These are phyloP conservation scores for Scarus forsteni DNA, from an alignment of 2,797 vertebrate genomes.

Conservation along the genomic window DNA sequence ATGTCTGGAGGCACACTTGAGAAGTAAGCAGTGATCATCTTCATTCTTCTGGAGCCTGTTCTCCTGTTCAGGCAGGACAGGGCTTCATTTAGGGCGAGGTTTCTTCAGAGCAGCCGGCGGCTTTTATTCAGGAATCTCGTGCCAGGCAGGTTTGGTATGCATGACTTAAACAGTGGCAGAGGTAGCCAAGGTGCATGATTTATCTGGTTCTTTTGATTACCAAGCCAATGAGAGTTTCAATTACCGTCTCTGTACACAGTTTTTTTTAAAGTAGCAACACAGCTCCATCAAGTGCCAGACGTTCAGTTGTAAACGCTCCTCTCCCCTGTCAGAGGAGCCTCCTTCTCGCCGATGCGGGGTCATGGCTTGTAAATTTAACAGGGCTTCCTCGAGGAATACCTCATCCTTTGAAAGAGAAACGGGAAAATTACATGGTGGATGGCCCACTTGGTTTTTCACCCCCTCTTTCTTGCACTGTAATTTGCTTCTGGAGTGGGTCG, in stretches of 20 bases:
- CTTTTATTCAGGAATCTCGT: slow-evolving; percentile 51
- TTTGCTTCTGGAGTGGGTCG: slow-evolving; percentile 74
- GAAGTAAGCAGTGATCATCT: slow-evolving; percentile 75
- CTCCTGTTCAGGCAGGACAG: slow-evolving; percentile 78
- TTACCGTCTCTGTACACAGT: background rate
- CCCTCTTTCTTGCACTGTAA: slow-evolving; percentile 79
- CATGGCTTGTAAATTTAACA: slow-evolving; percentile 82
- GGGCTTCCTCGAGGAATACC: slow-evolving; percentile 81
- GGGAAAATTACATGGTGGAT: slow-evolving; percentile 84
- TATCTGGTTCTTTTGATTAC: slow-evolving; percentile 29
- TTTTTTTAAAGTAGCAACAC: slow-evolving; percentile 4
- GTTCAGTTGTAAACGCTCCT: slow-evolving; percentile 46
- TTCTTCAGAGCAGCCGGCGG: slow-evolving; percentile 61
- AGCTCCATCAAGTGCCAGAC: slow-evolving; percentile 45
- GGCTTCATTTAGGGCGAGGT: slow-evolving; percentile 68
- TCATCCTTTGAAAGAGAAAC: slow-evolving; percentile 85
- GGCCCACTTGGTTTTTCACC: slow-evolving; percentile 70
- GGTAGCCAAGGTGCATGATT: slow-evolving; percentile 40
- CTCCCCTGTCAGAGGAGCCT: slow-evolving; percentile 60
- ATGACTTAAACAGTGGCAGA: slow-evolving; percentile 27
- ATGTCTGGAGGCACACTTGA: slow-evolving; percentile 60
- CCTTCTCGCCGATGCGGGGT: slow-evolving; percentile 75
- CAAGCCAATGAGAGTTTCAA: slow-evolving; percentile 25
- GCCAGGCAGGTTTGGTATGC: slow-evolving; percentile 51
- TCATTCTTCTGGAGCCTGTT: slow-evolving; percentile 68